Evolutionary conservation across 2,113 vertebrate genomes (phyloP).

Genomic region (Nothocercus julius): DNA sequence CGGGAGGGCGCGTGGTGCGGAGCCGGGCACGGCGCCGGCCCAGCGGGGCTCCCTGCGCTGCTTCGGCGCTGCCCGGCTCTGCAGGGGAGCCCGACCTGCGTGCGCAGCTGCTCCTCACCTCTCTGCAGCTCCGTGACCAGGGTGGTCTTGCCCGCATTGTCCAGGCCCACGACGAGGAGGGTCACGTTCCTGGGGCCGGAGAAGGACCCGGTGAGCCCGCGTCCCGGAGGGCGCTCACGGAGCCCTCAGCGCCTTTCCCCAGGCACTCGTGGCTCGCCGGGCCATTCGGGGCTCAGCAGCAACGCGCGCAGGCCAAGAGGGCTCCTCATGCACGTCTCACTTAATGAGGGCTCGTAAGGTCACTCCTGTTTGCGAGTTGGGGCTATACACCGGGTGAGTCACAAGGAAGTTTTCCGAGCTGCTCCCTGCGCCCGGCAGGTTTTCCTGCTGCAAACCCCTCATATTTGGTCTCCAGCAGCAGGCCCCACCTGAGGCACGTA

Average conservation of each 20-base stretch:
- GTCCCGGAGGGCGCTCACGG: background rate
- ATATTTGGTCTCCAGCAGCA: background rate
- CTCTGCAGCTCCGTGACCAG: slow-evolving; percentile 81
- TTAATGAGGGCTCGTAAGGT: background rate
- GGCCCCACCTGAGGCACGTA: accelerated
- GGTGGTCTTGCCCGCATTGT: slow-evolving; percentile 89
- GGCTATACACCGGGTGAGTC: background rate
- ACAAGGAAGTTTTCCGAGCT: background rate
- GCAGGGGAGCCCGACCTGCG: accelerated
- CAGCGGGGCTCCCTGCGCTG: no score
- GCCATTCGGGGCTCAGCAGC: background rate
- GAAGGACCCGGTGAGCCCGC: background rate
- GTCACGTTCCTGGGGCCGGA: slow-evolving; percentile 81
- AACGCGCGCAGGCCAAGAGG: background rate
- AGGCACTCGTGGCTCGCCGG: background rate
- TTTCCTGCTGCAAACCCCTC: background rate
- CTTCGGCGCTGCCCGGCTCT: background rate
- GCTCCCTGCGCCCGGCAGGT: background rate
- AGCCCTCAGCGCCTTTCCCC: background rate
- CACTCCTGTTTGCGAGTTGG: background rate
- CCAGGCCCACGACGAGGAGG: slow-evolving; percentile 87
- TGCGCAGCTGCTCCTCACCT: slow-evolving; percentile 74
- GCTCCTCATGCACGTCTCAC: background rate
- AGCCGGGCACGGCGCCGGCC: no score
- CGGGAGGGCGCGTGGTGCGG: no score